phyloP scores from a whole-genome alignment of 2,888 invertebrate species.

The Poecilobothrus nobilitatus region DNA sequence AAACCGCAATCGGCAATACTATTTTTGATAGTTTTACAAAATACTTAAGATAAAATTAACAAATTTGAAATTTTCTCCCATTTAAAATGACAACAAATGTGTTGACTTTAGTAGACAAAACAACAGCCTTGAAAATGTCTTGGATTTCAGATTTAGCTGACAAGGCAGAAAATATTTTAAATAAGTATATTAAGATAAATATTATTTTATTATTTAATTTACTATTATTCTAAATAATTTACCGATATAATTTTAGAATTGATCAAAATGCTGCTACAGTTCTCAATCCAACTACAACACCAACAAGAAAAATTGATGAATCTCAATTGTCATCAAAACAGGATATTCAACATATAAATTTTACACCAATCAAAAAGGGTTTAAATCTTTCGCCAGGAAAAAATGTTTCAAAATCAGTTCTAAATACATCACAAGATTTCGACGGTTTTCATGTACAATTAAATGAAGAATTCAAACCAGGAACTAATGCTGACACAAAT shows the following conservation, averaged over 20 bases:
- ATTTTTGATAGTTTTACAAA: too few species aligned
- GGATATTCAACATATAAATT: not conserved
- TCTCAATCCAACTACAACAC: conserved; percentile 19
- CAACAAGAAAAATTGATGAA: conserved; percentile 34
- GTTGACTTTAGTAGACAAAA: too few species aligned
- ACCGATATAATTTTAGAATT: not conserved
- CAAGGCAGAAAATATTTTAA: conserved; percentile 65
- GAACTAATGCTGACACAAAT: conserved; percentile 2
- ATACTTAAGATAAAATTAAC: too few species aligned
- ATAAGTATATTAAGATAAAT: conserved; percentile 55
- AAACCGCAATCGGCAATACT: too few species aligned
- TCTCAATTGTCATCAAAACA: not conserved
- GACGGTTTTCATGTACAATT: not conserved
- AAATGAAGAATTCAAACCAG: not conserved
- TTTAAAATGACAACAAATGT: too few species aligned
- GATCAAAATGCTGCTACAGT: not conserved
- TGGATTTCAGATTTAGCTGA: conserved; percentile 68
- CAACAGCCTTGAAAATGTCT: conserved; percentile 47
- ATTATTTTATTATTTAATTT: conserved; percentile 55
- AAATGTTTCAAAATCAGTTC: not conserved
- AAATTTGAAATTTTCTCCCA: too few species aligned
- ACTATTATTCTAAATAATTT: conserved; percentile 42
- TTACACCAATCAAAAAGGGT: not conserved
- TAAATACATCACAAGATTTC: not conserved
- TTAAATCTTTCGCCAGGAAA: not conserved